Evolutionary conservation across 1,140 invertebrate species (phyloP).

Genomic region (Epicauta chinensis): DNA sequence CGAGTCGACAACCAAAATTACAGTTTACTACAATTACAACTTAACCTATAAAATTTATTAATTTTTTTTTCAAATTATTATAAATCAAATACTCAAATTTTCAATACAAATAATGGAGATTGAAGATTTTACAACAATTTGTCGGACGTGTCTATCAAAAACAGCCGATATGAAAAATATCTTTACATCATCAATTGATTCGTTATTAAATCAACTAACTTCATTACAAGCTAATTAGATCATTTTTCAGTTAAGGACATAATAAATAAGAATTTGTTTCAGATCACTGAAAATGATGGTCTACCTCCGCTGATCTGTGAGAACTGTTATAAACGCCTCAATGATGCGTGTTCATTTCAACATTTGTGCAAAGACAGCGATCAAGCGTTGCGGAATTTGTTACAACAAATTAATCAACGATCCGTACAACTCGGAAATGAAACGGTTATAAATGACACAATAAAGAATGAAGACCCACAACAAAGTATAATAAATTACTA

Average conservation of each 20-base stretch:
- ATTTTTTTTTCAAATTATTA: no score
- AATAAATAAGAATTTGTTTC: neutral
- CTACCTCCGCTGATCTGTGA: conserved; percentile 22
- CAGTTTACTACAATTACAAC: no score
- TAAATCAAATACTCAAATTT: no score
- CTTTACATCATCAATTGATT: conserved; percentile 7
- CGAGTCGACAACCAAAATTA: no score
- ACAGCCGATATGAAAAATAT: conserved; percentile 10
- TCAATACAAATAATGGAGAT: no score
- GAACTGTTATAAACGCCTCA: conserved; percentile 12
- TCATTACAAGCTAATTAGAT: conserved; percentile 13
- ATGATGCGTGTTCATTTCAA: conserved; percentile 20
- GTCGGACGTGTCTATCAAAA: conserved; percentile 5
- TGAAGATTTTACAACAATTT: neutral
- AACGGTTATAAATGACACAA: no score
- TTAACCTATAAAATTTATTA: no score
- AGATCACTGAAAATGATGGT: conserved; percentile 7
- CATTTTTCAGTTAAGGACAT: no score
- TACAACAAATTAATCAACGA: no score
- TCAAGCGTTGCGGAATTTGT: neutral
- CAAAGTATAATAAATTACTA: no score
- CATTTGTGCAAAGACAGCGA: conserved; percentile 5
- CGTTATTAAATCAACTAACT: conserved; percentile 9
- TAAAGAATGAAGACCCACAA: no score
- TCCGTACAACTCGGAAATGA: no score